These are phyloP conservation scores for Hyperoplus lanceolatus DNA, from an alignment of 2,797 vertebrate genomes.

Conservation along the genomic window DNA sequence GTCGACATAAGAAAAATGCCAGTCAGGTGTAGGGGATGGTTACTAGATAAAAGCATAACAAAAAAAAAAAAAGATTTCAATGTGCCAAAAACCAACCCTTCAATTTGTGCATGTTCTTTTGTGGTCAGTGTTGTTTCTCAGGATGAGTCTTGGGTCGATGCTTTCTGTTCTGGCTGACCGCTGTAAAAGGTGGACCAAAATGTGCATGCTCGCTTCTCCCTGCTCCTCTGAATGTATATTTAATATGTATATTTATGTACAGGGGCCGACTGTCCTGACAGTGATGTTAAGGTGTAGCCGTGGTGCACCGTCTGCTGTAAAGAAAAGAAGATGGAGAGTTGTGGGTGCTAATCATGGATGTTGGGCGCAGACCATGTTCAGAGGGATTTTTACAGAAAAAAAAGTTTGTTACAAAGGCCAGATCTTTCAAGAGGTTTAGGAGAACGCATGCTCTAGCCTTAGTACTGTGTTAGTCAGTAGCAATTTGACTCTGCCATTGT, in stretches of 20 bases:
- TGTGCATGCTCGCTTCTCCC: conserved; percentile 62
- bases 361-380: conserved; percentile 39
- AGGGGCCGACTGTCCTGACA: conserved; percentile 59
- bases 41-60: conserved; percentile 5
- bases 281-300: conserved; percentile 38
- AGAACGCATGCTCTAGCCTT: conserved; percentile 42
- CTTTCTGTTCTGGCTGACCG: conserved; percentile 71
- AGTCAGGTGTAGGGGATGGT: conserved; percentile 27
- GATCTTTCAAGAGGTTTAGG: conserved; percentile 28
- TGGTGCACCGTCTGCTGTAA: conserved; percentile 27
- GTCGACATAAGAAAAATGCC: neutral
- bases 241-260: conserved; percentile 79
- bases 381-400: conserved; percentile 39
- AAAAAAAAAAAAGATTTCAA: conserved; percentile 33
- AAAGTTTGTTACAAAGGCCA: conserved; percentile 49
- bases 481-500: conserved; percentile 41
- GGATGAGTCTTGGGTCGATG: conserved; percentile 69
- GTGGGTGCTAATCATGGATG: conserved; percentile 36
- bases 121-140: conserved; percentile 74
- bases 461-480: conserved; percentile 56
- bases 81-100: conserved; percentile 81
- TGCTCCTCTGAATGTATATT: conserved; percentile 76
- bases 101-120: conserved; percentile 60
- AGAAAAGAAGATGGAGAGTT: conserved; percentile 23
- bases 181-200: conserved; percentile 79